These are phyloP conservation scores for Muricea muricata DNA, from an alignment of 92 coral and sea anemone species.

Conservation along the genomic window DNA sequence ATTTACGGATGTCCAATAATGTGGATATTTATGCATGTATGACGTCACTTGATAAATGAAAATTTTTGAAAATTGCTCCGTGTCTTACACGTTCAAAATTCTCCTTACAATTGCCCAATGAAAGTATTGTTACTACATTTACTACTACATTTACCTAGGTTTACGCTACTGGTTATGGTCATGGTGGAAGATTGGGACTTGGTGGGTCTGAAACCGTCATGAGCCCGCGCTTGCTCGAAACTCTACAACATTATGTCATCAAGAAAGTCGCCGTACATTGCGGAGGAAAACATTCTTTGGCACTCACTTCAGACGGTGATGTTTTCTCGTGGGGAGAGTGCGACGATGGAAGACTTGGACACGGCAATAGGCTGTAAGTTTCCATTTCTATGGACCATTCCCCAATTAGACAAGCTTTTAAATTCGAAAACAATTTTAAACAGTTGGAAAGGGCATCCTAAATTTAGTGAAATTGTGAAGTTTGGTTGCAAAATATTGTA, in stretches of 20 bases:
- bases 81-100: too few relatives aligned
- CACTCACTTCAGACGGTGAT: constrained; percentile 86
- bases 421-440: too few relatives aligned
- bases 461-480: too few relatives aligned
- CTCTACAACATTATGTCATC: constrained; percentile 93
- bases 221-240: constrained; percentile 85
- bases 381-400: too few relatives aligned
- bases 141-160: constrained; percentile 53
- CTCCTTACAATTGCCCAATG: not conserved
- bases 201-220: constrained; percentile 98
- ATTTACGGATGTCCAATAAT: too few relatives aligned
- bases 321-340: constrained; percentile 98
- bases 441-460: too few relatives aligned
- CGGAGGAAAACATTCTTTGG: constrained; percentile 98
- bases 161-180: constrained; percentile 95
- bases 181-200: constrained; percentile 96
- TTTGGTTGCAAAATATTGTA: too few relatives aligned
- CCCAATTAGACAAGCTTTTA: too few relatives aligned
- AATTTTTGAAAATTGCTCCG: too few relatives aligned
- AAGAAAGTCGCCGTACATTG: constrained; percentile 96
- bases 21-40: too few relatives aligned
- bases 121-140: not conserved
- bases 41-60: too few relatives aligned
- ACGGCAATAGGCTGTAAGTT: constrained; percentile 89
- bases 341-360: constrained; percentile 96